Evolutionary conservation across 2,888 invertebrate genomes (phyloP).

Genomic region (Mycalesis mineus): DNA sequence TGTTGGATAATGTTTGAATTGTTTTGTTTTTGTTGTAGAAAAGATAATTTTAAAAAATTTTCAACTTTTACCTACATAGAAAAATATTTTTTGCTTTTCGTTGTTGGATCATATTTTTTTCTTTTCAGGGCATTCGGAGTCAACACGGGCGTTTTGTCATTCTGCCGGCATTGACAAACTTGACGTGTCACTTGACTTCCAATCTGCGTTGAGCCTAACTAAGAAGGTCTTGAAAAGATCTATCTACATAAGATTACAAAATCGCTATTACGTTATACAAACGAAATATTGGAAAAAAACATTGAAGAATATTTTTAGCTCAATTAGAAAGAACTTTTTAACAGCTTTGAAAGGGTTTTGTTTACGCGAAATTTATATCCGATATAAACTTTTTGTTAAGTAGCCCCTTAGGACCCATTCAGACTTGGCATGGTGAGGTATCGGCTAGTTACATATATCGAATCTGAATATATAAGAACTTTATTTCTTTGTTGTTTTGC

Average conservation of each 20-base stretch:
- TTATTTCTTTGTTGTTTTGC: background rate
- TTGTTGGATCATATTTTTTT: too few species aligned
- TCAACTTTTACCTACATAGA: too few species aligned
- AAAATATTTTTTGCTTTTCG: too few species aligned
- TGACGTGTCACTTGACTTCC: too few species aligned
- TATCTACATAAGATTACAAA: too few species aligned
- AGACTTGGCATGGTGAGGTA: constrained; percentile 45
- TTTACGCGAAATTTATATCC: constrained; percentile 50
- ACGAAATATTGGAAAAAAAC: background rate
- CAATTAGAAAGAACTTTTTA: constrained; percentile 8
- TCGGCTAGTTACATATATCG: constrained; percentile 36
- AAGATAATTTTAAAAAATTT: too few species aligned
- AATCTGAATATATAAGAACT: background rate
- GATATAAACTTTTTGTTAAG: constrained; percentile 56
- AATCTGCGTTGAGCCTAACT: too few species aligned
- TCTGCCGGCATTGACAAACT: too few species aligned
- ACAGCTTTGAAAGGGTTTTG: constrained; percentile 25
- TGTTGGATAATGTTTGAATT: too few species aligned
- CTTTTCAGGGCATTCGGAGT: constrained; percentile 39
- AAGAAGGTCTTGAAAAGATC: too few species aligned
- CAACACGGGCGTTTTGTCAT: constrained; percentile 39
- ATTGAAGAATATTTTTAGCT: background rate
- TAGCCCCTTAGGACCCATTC: constrained; percentile 60
- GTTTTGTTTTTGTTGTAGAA: too few species aligned
- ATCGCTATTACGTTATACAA: too few species aligned